A percentile compares a stretch with the other conserved stretches of the same genome.
These are phyloP conservation scores for Pristionchus exspectatus DNA, from an alignment of 2,888 invertebrate genomes.

Conservation along the genomic window DNA sequence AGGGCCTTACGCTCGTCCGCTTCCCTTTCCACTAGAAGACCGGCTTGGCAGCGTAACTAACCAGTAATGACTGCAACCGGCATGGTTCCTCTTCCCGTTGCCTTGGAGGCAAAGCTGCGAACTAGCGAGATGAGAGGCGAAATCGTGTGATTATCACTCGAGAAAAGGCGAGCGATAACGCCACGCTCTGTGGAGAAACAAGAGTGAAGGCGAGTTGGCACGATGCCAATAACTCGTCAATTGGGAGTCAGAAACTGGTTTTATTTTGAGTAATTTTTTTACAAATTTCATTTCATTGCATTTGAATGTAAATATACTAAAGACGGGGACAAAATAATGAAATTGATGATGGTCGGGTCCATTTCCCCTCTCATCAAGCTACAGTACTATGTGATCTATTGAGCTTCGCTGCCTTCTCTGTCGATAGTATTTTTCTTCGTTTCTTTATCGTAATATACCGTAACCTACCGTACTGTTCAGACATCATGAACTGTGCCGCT, in stretches of 20 bases:
- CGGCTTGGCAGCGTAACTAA: too few species aligned
- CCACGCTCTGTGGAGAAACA: not conserved
- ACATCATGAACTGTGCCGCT: slow-evolving; percentile 11
- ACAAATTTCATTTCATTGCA: not conserved
- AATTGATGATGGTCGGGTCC: too few species aligned
- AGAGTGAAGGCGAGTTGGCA: not conserved
- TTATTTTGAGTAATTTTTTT: not conserved
- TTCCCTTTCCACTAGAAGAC: too few species aligned
- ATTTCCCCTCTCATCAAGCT: not conserved
- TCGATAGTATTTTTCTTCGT: too few species aligned
- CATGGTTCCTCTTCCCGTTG: slow-evolving; percentile 10
- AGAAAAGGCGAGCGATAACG: slow-evolving; percentile 21
- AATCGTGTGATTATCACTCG: slow-evolving; percentile 18
- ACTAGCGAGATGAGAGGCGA: not conserved
- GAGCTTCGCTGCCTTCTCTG: too few species aligned
- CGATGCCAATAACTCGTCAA: not conserved
- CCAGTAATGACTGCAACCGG: slow-evolving; percentile 53
- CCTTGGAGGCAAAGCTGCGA: not conserved
- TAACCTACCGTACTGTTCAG: too few species aligned
- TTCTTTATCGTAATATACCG: not conserved
- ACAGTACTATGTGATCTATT: too few species aligned
- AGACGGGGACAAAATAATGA: too few species aligned
- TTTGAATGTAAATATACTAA: not conserved
- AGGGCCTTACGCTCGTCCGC: too few species aligned
- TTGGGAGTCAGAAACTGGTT: not conserved